Evolutionary conservation across 1,140 invertebrate species (phyloP).

Genomic region (Leptinotarsa defecta): DNA sequence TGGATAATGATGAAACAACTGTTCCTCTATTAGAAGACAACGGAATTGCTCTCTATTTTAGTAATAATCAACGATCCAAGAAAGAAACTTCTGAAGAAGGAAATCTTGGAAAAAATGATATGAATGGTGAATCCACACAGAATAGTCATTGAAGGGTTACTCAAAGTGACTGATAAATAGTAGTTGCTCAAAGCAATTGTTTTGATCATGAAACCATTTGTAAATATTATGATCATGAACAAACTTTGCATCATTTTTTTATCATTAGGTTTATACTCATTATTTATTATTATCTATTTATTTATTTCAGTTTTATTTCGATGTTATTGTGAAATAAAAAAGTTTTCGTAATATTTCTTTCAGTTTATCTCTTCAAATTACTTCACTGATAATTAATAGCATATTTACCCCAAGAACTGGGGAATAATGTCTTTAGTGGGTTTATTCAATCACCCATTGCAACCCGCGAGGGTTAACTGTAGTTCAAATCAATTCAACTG

Average conservation of each 20-base stretch:
- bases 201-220: constrained; percentile 9
- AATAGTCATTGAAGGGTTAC: neutral
- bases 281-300: no score
- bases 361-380: no score
- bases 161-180: constrained; percentile 1
- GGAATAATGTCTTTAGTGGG: no score
- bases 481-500: no score
- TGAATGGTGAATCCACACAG: neutral
- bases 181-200: constrained; percentile 21
- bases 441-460: no score
- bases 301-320: no score
- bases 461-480: no score
- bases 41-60: constrained; percentile 24
- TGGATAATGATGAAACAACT: neutral
- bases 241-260: neutral
- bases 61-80: constrained; percentile 21
- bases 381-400: no score
- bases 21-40: constrained; percentile 14
- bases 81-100: constrained; percentile 17
- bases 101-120: neutral
- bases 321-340: no score
- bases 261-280: no score
- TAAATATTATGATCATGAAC: constrained; percentile 6
- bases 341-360: no score
- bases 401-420: no score